Percentiles rank a stretch among this genome's conserved stretches.
Evolutionary conservation across 2,888 invertebrate species (phyloP).

Genomic region (Coenonympha arcania): DNA sequence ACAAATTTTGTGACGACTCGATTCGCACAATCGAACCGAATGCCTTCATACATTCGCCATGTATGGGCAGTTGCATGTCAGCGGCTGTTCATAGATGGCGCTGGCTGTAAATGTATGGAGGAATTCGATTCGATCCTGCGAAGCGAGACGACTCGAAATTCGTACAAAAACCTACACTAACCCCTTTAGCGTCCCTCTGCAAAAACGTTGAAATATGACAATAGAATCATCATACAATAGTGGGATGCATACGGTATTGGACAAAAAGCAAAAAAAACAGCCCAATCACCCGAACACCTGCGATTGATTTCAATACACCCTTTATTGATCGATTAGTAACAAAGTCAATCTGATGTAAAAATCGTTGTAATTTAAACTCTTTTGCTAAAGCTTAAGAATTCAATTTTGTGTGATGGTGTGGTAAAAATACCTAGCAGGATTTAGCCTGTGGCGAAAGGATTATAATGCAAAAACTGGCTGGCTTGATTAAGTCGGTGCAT

Average conservation of each 20-base stretch:
- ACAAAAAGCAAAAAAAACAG: constrained; percentile 47
- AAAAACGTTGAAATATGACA: constrained; percentile 33
- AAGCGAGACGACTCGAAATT: no score
- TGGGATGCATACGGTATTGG: constrained; percentile 34
- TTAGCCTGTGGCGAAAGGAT: constrained; percentile 20
- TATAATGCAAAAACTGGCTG: constrained; percentile 24
- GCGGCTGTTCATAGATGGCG: no score
- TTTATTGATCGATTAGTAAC: constrained; percentile 63
- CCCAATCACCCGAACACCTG: constrained; percentile 68
- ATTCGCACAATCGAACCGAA: no score
- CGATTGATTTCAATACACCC: constrained; percentile 59
- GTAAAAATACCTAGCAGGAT: constrained; percentile 5
- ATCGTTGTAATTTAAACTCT: neutral
- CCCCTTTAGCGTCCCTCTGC: neutral
- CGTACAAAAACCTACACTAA: no score
- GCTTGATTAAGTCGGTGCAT: constrained; percentile 18
- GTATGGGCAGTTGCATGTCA: no score
- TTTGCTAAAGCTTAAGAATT: neutral
- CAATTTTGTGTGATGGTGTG: neutral
- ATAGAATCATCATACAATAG: constrained; percentile 33
- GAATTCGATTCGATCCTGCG: no score
- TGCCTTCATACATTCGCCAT: no score
- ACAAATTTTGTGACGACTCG: no score
- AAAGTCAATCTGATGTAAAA: constrained; percentile 22
- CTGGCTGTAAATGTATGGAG: no score